phyloP scores from a whole-genome alignment of 1,140 invertebrate genomes.

The Drosophila pachea region DNA sequence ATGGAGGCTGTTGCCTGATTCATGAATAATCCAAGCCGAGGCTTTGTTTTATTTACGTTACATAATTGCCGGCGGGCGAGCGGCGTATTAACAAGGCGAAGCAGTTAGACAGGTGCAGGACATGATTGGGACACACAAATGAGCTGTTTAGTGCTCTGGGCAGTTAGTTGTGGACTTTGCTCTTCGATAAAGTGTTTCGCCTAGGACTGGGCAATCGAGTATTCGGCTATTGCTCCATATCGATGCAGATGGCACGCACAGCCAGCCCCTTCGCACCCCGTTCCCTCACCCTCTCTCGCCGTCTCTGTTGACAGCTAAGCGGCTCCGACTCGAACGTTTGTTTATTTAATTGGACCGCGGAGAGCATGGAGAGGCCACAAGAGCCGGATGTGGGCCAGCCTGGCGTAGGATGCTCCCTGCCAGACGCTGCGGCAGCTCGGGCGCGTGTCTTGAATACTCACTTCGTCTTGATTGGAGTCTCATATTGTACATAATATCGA shows the following conservation, averaged over 20 bases:
- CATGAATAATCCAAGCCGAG: slow-evolving; percentile 38
- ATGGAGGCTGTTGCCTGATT: not conserved
- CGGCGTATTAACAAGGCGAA: not conserved
- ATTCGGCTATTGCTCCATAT: not conserved
- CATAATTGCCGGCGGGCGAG: not conserved
- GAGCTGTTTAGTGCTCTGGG: not conserved
- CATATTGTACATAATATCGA: not conserved
- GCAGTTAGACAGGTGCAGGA: not conserved
- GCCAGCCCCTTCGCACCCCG: too few species aligned
- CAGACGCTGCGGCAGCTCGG: not conserved
- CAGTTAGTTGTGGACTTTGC: not conserved
- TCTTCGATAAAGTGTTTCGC: not conserved
- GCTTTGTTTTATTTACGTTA: not conserved
- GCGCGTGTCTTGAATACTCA: slow-evolving; percentile 42
- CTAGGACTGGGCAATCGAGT: not conserved
- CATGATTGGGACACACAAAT: slow-evolving; percentile 1
- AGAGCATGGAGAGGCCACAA: not conserved
- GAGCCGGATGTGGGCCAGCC: slow-evolving; percentile 6
- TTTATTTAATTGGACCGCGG: slow-evolving; percentile 17
- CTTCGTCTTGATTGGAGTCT: slow-evolving; percentile 19
- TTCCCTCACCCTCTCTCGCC: too few species aligned
- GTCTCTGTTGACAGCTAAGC: not conserved
- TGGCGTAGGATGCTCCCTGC: not conserved
- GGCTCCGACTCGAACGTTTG: slow-evolving; percentile 6
- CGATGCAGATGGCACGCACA: not conserved